phyloP scores from a whole-genome alignment of 2,888 invertebrate species.

The Pasiphila rectangulata region DNA sequence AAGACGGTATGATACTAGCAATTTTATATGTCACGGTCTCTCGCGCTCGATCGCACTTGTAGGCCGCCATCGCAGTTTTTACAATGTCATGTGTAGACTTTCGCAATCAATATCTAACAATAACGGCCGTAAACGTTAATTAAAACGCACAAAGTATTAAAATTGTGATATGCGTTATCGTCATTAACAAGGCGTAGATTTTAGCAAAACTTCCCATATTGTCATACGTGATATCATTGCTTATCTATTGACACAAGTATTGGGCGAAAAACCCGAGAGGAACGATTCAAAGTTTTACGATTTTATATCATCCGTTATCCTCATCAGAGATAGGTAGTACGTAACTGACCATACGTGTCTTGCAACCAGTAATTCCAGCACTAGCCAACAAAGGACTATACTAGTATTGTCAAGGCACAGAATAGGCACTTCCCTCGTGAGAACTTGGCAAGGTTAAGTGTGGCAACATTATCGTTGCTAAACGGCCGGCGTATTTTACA shows the following conservation, averaged over 20 bases:
- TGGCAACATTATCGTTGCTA: constrained; percentile 79
- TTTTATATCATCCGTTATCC: too few species aligned
- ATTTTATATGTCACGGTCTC: constrained; percentile 75
- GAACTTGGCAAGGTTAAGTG: constrained; percentile 80
- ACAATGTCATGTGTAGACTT: constrained; percentile 77
- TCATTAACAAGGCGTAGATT: constrained; percentile 17
- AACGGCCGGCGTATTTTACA: constrained; percentile 76
- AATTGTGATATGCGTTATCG: constrained; percentile 18
- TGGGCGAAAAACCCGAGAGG: constrained; percentile 9
- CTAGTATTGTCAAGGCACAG: constrained; percentile 79
- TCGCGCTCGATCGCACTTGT: constrained; percentile 76
- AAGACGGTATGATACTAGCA: constrained; percentile 43
- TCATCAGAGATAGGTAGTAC: too few species aligned
- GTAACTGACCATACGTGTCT: constrained; percentile 11
- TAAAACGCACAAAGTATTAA: constrained; percentile 29
- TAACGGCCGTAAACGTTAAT: constrained; percentile 48
- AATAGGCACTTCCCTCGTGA: constrained; percentile 81
- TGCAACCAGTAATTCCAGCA: constrained; percentile 44
- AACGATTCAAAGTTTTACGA: too few species aligned
- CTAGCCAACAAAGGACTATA: constrained; percentile 72
- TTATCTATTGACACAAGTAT: constrained; percentile 17
- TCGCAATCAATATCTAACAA: constrained; percentile 67
- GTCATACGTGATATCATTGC: constrained; percentile 10
- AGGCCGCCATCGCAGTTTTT: constrained; percentile 73
- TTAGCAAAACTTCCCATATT: neutral